phyloP scores from a whole-genome alignment of 2,888 invertebrate genomes.

The Lumbricus terrestris region DNA sequence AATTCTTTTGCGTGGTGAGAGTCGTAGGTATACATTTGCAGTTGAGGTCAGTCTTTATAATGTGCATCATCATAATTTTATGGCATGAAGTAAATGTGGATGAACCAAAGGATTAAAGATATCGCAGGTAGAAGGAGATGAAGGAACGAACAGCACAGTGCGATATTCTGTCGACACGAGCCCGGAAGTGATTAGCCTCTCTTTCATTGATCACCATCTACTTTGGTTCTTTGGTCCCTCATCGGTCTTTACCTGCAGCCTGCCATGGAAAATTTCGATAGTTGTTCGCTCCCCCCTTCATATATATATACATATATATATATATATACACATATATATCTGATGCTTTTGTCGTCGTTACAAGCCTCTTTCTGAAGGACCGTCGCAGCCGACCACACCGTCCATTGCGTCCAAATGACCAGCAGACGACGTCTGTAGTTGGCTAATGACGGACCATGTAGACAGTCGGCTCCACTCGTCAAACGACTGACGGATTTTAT shows the following conservation, averaged over 20 bases:
- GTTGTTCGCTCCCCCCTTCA: not conserved
- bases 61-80: too few relatives aligned
- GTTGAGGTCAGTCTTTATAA: too few relatives aligned
- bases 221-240: not conserved
- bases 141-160: not conserved
- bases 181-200: constrained; percentile 13
- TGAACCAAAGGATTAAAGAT: too few relatives aligned
- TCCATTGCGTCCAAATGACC: too few relatives aligned
- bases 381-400: not conserved
- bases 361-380: not conserved
- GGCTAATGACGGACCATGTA: constrained; percentile 11
- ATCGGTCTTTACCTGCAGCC: not conserved
- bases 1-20: too few relatives aligned
- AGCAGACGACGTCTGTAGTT: too few relatives aligned
- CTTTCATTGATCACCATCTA: not conserved
- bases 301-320: too few relatives aligned
- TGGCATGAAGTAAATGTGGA: too few relatives aligned
- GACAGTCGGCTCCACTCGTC: not conserved
- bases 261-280: not conserved
- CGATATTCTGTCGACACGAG: not conserved
- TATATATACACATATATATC: too few relatives aligned
- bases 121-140: not conserved
- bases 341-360: not conserved
- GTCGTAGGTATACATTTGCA: too few relatives aligned
- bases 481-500: not conserved